These are phyloP conservation scores for Trissonchulus latispiculum DNA, from an alignment of 2,888 invertebrate species.

Conservation along the genomic window DNA sequence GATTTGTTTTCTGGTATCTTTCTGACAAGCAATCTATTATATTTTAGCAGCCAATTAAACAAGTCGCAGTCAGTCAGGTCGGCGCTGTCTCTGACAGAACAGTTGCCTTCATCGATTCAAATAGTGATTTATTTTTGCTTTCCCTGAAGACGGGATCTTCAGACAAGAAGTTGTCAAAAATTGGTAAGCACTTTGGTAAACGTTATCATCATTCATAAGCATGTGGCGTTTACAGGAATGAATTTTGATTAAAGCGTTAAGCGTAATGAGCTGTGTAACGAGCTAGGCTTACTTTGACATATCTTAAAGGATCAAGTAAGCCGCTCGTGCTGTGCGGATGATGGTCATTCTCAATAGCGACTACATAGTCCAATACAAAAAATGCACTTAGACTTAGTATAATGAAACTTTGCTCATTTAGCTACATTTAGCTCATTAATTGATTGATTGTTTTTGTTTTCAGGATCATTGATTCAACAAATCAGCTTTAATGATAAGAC, in stretches of 20 bases:
- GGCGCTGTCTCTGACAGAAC: slow-evolving; percentile 67
- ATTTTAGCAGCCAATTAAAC: slow-evolving; percentile 59
- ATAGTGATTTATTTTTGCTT: slow-evolving; percentile 69
- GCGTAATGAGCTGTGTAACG: too few species aligned
- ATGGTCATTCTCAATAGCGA: too few species aligned
- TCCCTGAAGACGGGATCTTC: slow-evolving; percentile 59
- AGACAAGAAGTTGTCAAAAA: slow-evolving; percentile 58
- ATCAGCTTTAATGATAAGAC: slow-evolving; percentile 63
- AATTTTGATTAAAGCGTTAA: too few species aligned
- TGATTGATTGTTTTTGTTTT: slow-evolving; percentile 20
- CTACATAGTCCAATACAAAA: too few species aligned
- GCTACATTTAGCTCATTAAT: too few species aligned
- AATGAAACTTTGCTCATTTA: too few species aligned
- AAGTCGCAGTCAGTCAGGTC: slow-evolving; percentile 71
- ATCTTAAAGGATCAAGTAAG: too few species aligned
- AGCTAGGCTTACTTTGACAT: too few species aligned
- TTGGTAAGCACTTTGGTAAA: slow-evolving; percentile 58
- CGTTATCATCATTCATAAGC: too few species aligned
- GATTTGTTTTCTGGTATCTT: neutral
- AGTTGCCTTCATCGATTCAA: slow-evolving; percentile 74
- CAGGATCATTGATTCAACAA: slow-evolving; percentile 58
- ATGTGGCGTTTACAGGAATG: too few species aligned
- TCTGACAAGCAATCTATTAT: slow-evolving; percentile 21
- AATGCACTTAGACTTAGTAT: too few species aligned
- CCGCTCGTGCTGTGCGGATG: too few species aligned